A percentile compares a stretch with the other conserved stretches of the same genome.
phyloP scores from a whole-genome alignment of 53 echinoderm and acorn worm genomes.

The Holothuria scabra region DNA sequence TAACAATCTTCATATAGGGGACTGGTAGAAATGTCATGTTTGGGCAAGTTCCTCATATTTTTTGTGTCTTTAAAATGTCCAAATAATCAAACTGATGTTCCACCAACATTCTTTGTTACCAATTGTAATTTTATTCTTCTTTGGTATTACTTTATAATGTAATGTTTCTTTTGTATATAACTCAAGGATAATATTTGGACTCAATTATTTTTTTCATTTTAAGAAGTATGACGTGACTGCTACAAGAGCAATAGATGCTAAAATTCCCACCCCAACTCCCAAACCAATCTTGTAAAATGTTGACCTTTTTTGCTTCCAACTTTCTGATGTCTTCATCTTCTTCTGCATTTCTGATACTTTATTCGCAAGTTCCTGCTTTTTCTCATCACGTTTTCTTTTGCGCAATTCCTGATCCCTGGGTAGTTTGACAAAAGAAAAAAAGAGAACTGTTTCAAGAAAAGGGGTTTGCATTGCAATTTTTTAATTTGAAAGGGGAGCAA shows the following conservation, averaged over 20 bases:
- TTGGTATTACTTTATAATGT: too few species aligned
- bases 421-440: background rate
- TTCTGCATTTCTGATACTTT: conserved; percentile 84
- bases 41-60: too few species aligned
- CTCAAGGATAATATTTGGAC: too few species aligned
- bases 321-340: conserved; percentile 82
- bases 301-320: conserved; percentile 80
- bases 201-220: background rate
- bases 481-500: too few species aligned
- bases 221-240: conserved; percentile 47
- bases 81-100: too few species aligned
- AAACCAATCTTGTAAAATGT: conserved; percentile 76
- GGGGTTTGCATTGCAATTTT: background rate
- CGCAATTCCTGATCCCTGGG: conserved; percentile 69
- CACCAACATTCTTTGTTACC: too few species aligned
- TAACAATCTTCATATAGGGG: too few species aligned
- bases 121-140: too few species aligned
- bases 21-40: too few species aligned
- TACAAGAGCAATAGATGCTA: conserved; percentile 64
- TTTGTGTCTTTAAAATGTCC: too few species aligned
- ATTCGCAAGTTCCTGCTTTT: conserved; percentile 75
- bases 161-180: too few species aligned
- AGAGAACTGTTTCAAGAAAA: background rate
- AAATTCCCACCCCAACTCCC: conserved; percentile 77
- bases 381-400: conserved; percentile 83